A percentile compares a stretch with the other conserved stretches of the same genome.
Evolutionary conservation across 1,140 invertebrate genomes (phyloP).

Genomic region (Hypothenemus hampei): DNA sequence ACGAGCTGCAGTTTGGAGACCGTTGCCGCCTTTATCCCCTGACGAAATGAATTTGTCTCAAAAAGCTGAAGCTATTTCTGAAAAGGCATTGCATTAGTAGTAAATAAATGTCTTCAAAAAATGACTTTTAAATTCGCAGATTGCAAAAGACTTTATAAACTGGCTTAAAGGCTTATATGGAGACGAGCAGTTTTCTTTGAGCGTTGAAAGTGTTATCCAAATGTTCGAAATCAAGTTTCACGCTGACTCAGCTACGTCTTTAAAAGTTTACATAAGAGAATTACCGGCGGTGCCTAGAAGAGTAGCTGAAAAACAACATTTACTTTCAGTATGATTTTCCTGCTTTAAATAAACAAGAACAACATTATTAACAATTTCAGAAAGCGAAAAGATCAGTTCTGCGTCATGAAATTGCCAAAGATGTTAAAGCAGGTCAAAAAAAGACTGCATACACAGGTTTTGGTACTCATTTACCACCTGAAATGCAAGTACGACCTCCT

Average conservation of each 20-base stretch:
- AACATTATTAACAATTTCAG: neutral
- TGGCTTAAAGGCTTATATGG: constrained; percentile 53
- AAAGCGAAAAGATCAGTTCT: constrained; percentile 37
- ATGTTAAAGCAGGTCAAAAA: constrained; percentile 48
- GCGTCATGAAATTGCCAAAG: constrained; percentile 47
- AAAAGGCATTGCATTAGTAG: constrained; percentile 47
- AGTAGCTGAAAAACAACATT: constrained; percentile 44
- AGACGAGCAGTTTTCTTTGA: constrained; percentile 40
- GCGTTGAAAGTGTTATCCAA: constrained; percentile 47
- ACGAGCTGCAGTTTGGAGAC: constrained; percentile 35
- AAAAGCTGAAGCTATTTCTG: constrained; percentile 49
- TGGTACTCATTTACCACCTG: constrained; percentile 47
- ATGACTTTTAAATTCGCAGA: constrained; percentile 34
- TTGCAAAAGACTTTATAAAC: constrained; percentile 54
- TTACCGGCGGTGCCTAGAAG: constrained; percentile 47
- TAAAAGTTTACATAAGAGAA: constrained; percentile 47
- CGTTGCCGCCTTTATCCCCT: constrained; percentile 30
- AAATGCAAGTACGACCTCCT: constrained; percentile 50
- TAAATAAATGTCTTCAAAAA: neutral
- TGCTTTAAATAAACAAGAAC: neutral
- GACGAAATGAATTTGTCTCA: constrained; percentile 45
- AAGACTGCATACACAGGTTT: constrained; percentile 48
- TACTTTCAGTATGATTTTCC: constrained; percentile 41
- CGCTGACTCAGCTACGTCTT: constrained; percentile 49
- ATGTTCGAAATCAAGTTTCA: constrained; percentile 58